A percentile compares a stretch with the other conserved stretches of the same genome.
Evolutionary conservation across 2,797 vertebrate species (phyloP).

Genomic region (Philypnodon macrostomus): DNA sequence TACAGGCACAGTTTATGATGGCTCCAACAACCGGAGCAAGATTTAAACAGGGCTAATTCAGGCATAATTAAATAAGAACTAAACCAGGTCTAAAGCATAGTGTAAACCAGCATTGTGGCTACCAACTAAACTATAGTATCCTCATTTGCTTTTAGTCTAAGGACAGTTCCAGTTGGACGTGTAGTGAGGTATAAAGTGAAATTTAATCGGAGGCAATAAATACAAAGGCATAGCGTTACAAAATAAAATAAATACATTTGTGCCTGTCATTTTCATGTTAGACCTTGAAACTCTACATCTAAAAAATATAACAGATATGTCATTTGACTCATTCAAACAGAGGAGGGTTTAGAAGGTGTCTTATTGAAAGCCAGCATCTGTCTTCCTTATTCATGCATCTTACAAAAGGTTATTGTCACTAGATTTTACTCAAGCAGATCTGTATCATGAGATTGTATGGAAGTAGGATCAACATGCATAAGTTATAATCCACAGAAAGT

Average conservation of each 20-base stretch:
- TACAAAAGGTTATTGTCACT: conserved; percentile 35
- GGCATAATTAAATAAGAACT: too few relatives aligned
- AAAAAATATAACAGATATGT: conserved; percentile 5
- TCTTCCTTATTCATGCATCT: not conserved
- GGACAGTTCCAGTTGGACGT: not conserved
- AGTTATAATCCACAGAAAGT: not conserved
- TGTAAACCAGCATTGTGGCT: too few relatives aligned
- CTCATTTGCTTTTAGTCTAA: too few relatives aligned
- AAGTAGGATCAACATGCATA: too few relatives aligned
- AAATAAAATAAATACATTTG: conserved; percentile 12
- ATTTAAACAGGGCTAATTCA: too few relatives aligned
- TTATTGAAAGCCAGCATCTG: conserved; percentile 7
- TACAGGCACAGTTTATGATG: too few relatives aligned
- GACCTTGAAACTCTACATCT: too few relatives aligned
- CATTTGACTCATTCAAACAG: conserved; percentile 9
- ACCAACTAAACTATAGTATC: too few relatives aligned
- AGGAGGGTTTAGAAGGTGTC: conserved; percentile 1
- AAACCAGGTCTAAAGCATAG: too few relatives aligned
- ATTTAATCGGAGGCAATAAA: conserved; percentile 11
- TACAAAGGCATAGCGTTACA: conserved; percentile 1
- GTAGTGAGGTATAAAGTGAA: not conserved
- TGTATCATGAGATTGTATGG: too few relatives aligned
- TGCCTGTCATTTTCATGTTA: conserved; percentile 5
- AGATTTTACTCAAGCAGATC: conserved; percentile 25
- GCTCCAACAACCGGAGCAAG: too few relatives aligned